Conservation (phyloP, 2,888 invertebrate genomes). For the Aproaerema taeniolella region DNA sequence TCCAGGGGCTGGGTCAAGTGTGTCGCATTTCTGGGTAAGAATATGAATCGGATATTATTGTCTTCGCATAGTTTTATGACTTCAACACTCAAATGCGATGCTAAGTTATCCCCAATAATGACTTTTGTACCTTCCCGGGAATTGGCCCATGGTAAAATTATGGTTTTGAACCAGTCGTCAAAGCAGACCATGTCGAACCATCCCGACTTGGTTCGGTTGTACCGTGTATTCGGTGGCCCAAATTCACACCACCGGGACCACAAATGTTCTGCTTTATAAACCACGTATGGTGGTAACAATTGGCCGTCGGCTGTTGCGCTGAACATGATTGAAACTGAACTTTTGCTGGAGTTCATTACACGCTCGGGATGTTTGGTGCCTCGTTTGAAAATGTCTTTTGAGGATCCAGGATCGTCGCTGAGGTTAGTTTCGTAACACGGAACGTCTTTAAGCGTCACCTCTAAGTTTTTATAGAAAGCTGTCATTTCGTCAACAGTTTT, state of each 20-base stretch:
- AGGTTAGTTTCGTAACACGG: constrained; percentile 17
- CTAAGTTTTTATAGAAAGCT: constrained; percentile 6
- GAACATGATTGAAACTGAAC: constrained; percentile 38
- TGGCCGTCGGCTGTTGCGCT: constrained; percentile 30
- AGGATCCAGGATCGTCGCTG: constrained; percentile 18
- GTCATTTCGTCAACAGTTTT: constrained; percentile 13
- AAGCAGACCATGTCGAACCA: no score
- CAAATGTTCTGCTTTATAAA: constrained; percentile 43
- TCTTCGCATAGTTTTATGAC: constrained; percentile 1
- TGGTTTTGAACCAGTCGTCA: constrained; percentile 32
- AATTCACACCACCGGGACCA: constrained; percentile 38
- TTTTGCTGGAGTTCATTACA: constrained; percentile 34
- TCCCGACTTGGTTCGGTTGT: constrained; percentile 37
- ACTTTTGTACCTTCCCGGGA: constrained; percentile 11
- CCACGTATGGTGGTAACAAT: constrained; percentile 36
- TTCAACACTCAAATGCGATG: constrained; percentile 12
- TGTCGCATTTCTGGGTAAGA: constrained; percentile 6
- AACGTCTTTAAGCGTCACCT: constrained; percentile 3
- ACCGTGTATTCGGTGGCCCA: constrained; percentile 36
- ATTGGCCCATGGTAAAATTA: constrained; percentile 16
- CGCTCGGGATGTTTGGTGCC: constrained; percentile 37
- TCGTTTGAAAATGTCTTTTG: constrained; percentile 27
- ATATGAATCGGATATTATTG: constrained; percentile 4
- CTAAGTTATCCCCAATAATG: constrained; percentile 18
- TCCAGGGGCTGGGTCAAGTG: constrained; percentile 9